Evolutionary conservation across 2,113 vertebrate genomes (phyloP).

Genomic region (Embiotoca jacksoni): DNA sequence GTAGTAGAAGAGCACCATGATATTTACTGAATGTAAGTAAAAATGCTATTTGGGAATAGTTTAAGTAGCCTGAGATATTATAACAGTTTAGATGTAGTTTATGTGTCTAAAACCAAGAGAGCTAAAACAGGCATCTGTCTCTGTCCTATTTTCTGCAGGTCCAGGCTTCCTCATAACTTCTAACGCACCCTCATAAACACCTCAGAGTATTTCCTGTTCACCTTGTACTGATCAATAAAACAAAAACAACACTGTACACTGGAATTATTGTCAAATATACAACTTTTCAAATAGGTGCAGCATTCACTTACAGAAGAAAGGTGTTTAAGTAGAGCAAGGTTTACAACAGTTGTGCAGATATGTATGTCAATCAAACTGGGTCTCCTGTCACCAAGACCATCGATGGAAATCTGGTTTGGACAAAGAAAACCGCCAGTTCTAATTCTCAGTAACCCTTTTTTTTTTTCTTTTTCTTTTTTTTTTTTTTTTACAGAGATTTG

Average conservation of each 20-base stretch:
- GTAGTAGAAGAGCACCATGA: no score
- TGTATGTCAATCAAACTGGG: constrained; percentile 23
- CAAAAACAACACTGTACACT: background rate
- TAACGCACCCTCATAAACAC: constrained; percentile 82
- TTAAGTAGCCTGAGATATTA: background rate
- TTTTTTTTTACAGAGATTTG: constrained; percentile 18
- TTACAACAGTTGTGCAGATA: background rate
- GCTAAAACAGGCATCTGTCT: constrained; percentile 39
- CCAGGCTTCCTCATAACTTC: constrained; percentile 72
- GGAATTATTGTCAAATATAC: background rate
- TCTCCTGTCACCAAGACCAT: constrained; percentile 9
- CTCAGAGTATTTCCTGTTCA: constrained; percentile 83
- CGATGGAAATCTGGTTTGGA: constrained; percentile 44
- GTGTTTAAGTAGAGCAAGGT: background rate
- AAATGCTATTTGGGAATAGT: background rate
- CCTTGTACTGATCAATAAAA: constrained; percentile 79
- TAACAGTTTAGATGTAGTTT: background rate
- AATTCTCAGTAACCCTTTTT: constrained; percentile 4
- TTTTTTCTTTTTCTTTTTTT: background rate
- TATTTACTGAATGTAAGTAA: background rate
- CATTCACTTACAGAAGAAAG: background rate
- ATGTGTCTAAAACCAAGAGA: background rate
- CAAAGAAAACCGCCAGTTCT: constrained; percentile 13
- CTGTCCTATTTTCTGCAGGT: constrained; percentile 55
- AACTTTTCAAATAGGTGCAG: constrained; percentile 9